Evolutionary conservation across 1,140 invertebrate genomes (phyloP).

Genomic region (Anagrus nilaparvatae): DNA sequence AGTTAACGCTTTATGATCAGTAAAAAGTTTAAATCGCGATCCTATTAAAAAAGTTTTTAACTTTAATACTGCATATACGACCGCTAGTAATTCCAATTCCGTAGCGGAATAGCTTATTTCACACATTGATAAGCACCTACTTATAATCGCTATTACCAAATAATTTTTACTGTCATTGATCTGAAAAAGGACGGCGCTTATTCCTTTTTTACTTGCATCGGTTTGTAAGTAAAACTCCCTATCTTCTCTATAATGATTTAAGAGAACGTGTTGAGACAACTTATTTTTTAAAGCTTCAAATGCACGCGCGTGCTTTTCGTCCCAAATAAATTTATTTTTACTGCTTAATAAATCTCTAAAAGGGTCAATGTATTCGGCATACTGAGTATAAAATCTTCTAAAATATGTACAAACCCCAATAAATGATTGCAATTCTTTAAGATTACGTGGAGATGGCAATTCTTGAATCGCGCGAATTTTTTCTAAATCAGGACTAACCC

Average conservation of each 20-base stretch:
- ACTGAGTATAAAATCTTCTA: conserved; percentile 16
- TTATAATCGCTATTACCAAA: conserved; percentile 29
- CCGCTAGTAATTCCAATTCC: conserved; percentile 33
- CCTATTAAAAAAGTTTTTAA: conserved; percentile 41
- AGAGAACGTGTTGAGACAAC: conserved; percentile 12
- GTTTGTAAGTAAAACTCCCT: conserved; percentile 17
- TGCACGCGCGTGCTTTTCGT: not conserved
- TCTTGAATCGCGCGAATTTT: conserved; percentile 10
- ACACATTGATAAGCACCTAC: conserved; percentile 30
- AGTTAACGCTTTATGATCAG: conserved; percentile 41
- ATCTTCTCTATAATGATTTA: conserved; percentile 15
- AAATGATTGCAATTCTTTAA: conserved; percentile 13
- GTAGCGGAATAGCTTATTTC: conserved; percentile 35
- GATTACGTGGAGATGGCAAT: conserved; percentile 13
- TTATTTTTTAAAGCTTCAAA: not conserved
- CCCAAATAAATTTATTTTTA: conserved; percentile 10
- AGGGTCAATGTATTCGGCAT: conserved; percentile 17
- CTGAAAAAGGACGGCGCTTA: conserved; percentile 14
- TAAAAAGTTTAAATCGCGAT: conserved; percentile 39
- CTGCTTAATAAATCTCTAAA: conserved; percentile 22
- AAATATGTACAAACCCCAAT: conserved; percentile 21
- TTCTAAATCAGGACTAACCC: conserved; percentile 14
- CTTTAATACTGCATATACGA: conserved; percentile 35
- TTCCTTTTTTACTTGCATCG: conserved; percentile 11
- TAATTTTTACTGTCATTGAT: not conserved